phyloP scores from a whole-genome alignment of 2,888 invertebrate species.

The Philereme vetulata region DNA sequence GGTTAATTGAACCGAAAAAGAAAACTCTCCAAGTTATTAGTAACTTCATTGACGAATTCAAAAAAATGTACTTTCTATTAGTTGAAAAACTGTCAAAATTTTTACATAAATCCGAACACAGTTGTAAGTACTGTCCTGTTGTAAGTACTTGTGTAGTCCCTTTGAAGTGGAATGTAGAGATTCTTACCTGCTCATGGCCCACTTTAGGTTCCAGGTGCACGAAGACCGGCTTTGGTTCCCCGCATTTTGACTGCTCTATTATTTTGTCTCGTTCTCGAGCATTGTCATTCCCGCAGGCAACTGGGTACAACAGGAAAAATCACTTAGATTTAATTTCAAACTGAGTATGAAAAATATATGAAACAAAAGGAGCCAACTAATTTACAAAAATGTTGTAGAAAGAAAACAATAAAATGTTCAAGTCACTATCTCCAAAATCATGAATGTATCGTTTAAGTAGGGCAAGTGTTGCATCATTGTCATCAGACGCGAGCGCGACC shows the following conservation, averaged over 20 bases:
- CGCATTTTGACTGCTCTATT: constrained; percentile 69
- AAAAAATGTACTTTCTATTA: not conserved
- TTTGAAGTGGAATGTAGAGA: constrained; percentile 10
- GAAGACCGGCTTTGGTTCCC: constrained; percentile 72
- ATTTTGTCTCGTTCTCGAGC: constrained; percentile 59
- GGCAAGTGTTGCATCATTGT: constrained; percentile 30
- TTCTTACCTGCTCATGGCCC: constrained; percentile 67
- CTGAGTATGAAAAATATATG: not conserved
- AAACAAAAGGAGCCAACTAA: not conserved
- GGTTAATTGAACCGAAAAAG: constrained; percentile 6
- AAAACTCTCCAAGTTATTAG: not conserved
- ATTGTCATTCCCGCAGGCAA: constrained; percentile 60
- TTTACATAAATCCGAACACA: too few species aligned
- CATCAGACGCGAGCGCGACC: constrained; percentile 1
- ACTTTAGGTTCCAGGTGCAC: constrained; percentile 59
- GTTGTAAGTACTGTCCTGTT: too few species aligned
- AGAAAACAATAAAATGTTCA: not conserved
- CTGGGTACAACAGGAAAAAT: constrained; percentile 42
- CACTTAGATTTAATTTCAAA: not conserved
- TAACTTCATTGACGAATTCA: too few species aligned
- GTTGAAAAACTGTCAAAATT: too few species aligned
- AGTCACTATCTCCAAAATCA: constrained; percentile 13
- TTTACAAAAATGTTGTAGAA: not conserved
- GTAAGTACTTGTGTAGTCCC: too few species aligned
- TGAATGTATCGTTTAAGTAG: constrained; percentile 21